These are phyloP conservation scores for Brachyptera putata DNA, from an alignment of 2,888 invertebrate genomes.

Conservation along the genomic window DNA sequence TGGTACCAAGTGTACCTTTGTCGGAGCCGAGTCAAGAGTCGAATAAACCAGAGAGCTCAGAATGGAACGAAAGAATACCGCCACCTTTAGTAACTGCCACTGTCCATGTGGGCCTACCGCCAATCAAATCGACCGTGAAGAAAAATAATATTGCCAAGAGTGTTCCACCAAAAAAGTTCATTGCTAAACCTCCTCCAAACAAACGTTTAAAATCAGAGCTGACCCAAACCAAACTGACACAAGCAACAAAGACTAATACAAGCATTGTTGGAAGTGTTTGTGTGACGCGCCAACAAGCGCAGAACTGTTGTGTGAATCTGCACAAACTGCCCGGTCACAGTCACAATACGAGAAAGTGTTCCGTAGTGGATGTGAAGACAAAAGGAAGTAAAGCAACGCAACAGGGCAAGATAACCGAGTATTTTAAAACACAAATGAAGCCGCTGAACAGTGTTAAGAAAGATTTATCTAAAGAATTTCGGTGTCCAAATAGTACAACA, in stretches of 20 bases:
- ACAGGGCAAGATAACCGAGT: constrained; percentile 80
- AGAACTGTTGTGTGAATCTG: constrained; percentile 33
- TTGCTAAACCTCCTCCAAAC: background rate
- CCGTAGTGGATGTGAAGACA: constrained; percentile 35
- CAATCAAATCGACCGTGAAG: background rate
- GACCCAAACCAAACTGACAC: background rate
- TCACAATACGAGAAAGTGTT: constrained; percentile 27
- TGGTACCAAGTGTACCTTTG: background rate
- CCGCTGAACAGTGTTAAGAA: constrained; percentile 45
- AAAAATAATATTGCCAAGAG: background rate
- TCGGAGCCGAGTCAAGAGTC: background rate
- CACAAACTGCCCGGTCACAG: constrained; percentile 37
- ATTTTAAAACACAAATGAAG: constrained; percentile 80
- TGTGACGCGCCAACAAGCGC: constrained; percentile 25
- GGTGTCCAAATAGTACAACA: background rate
- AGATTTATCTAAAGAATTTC: constrained; percentile 24
- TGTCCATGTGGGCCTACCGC: background rate
- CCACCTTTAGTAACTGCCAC: too few relatives aligned
- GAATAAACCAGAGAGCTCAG: background rate
- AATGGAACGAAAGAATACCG: background rate
- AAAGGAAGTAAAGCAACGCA: constrained; percentile 35
- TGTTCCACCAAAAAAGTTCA: background rate
- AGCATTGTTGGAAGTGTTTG: background rate
- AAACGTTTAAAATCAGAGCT: background rate
- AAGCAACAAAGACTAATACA: background rate